Evolutionary conservation across 1,140 invertebrate genomes (phyloP).

Genomic region (Trachymyrmex cornetzi): DNA sequence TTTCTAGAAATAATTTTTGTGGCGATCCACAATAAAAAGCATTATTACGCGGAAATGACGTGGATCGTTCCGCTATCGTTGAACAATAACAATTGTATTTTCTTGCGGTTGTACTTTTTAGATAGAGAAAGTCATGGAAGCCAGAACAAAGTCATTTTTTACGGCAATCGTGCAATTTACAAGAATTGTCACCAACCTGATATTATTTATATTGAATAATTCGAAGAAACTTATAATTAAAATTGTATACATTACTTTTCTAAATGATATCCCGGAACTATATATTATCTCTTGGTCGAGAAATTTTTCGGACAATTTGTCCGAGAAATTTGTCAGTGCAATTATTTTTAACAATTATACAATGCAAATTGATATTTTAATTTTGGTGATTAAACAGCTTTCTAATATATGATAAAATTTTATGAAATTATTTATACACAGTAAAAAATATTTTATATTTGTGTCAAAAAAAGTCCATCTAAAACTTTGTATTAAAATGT

Average conservation of each 20-base stretch:
- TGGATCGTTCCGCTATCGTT: conserved; percentile 38
- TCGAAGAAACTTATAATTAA: not conserved
- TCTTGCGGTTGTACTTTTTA: conserved; percentile 46
- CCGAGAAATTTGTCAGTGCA: too few relatives aligned
- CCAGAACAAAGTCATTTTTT: conserved; percentile 36
- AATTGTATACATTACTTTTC: conserved; percentile 7
- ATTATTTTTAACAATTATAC: not conserved
- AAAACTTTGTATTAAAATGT: too few relatives aligned
- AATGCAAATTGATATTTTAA: not conserved
- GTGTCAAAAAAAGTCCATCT: too few relatives aligned
- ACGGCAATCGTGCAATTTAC: conserved; percentile 22
- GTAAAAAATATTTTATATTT: not conserved
- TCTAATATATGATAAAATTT: not conserved
- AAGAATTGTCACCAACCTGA: conserved; percentile 23
- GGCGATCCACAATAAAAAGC: not conserved
- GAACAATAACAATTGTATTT: conserved; percentile 53
- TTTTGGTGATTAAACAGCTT: not conserved
- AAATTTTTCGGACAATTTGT: not conserved
- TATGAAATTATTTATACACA: not conserved
- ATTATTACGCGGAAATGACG: conserved; percentile 28
- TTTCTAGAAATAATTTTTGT: not conserved
- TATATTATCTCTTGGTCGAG: not conserved
- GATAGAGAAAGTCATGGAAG: conserved; percentile 55
- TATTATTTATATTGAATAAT: conserved; percentile 38
- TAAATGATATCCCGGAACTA: not conserved